Evolutionary conservation across 2,113 vertebrate species (phyloP), one percentile per base, ranked within the genome.

Genomic region (Ceuthmochares aereus): DNA sequence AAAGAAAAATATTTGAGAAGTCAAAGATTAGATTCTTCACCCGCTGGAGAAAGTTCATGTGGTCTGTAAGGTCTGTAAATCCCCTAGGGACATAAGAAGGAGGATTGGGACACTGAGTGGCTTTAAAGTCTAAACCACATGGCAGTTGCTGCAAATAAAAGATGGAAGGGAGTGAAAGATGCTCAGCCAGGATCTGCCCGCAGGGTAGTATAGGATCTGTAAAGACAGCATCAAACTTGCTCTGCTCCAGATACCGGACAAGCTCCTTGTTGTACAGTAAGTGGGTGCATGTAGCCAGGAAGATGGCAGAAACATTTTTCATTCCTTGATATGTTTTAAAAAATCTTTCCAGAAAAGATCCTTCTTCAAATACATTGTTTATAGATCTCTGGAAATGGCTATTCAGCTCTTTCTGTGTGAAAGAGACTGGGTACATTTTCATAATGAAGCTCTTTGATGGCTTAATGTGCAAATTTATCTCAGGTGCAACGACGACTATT

Each of bases 161-260:
- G 21, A 99, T 91, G 0, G 94, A 92, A 9, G 99, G 99, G 11
- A 99, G 45, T 3, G 96, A 97, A 75, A 99, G 98, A 7, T 96
- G 26, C 10, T 98, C 97, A 0, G 99, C 97, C 67, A 99, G 23
- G 6, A 99, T 97, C 22, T 97, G 17, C 12, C 99, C 99, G 0
- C 99, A 99, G 1, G 98, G 99, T 10, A 98, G 85, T 8, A 99
- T 40, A 2, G 99, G 99, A 34, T 99, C 99, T 2, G 98, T 98
- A 3, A 99, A 34, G 54, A 99, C 1, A 1, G 90, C 60, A 2
- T 99, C 98, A 3, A 99, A 99, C 9, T 75, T 68, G 7, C 34
- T 89, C 16, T 68, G 83, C 1, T 51, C 87, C n/a, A 99, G 96
- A 21, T 82, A 97, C 14, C 45, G 76, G 90, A 99, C 97, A 16